Evolutionary conservation across 2,113 vertebrate genomes (phyloP), one percentile per base, ranked within the genome.

Genomic region (Microcebus ravelobensis): DNA sequence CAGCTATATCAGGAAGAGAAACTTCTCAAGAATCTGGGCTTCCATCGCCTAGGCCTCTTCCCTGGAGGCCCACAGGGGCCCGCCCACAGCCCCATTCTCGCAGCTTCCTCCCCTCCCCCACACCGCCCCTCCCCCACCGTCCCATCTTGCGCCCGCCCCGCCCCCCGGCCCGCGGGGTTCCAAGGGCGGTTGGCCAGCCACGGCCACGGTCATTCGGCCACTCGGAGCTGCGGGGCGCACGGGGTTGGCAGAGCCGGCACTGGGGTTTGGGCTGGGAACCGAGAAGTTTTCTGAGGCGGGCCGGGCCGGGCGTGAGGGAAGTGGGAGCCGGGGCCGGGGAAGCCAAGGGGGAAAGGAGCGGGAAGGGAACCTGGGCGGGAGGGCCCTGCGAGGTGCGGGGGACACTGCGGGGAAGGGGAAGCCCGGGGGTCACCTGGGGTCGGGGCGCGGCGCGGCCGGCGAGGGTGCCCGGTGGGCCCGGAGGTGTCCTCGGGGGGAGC

Each of bases 111-210:
- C 55, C 57, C 48, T 6, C 52, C 81, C 39, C 86, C 25, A 5
- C 3, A 23, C 20, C 5, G 63, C 87, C 63, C 2, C 5, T 52
- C 71, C 45, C 71, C 70, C 2, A 42, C 67, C 21, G 4, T 36
- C 74, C 36, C 68, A 2, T 21, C 83, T 27, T 89, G 83, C 73
- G 85, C 77, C 68, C 36, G 89, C 93, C 96, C 63, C 20, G 73
- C 92, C 96, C 81, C 96, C 55, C 65, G 17, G 27, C 74, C 93
- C 71, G 52, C 86, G 18, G 87, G 91, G 94, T 97, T 98, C 96
- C 92, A 59, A 96, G 96, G 97, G 90, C 97, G 87, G 97, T 98
- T 97, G 96, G 95, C 34, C 87, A 3, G 25, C 82, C 85, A 5
- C n/a, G 4, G 90, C 87, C 92, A 21, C 73, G 68, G 97, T 80